Percentiles rank a stretch among this genome's conserved stretches.
phyloP scores from a whole-genome alignment of 2,113 vertebrate genomes.

The Ammospiza nelsoni region DNA sequence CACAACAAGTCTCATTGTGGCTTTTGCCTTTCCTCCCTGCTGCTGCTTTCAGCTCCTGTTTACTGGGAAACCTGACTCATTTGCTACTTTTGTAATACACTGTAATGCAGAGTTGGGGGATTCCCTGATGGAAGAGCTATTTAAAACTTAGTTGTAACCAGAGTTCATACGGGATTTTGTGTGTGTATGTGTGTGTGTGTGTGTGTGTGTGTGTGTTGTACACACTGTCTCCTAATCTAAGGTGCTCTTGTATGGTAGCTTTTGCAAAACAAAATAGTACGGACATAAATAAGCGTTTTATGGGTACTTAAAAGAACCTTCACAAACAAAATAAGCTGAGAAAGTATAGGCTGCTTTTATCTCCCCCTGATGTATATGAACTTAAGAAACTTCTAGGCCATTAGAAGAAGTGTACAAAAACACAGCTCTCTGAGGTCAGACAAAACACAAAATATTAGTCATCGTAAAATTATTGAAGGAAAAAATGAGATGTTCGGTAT shows the following conservation, averaged over 20 bases:
- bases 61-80: constrained; percentile 34
- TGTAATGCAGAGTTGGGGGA: neutral
- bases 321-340: neutral
- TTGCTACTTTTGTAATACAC: neutral
- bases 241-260: neutral
- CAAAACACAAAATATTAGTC: neutral
- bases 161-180: neutral
- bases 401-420: neutral
- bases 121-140: constrained; percentile 22
- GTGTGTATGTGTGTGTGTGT: neutral
- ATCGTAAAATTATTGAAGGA: neutral
- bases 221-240: neutral
- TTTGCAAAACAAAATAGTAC: neutral
- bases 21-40: neutral
- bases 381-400: neutral
- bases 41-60: neutral
- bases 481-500: neutral
- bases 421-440: neutral
- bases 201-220: neutral
- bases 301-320: neutral
- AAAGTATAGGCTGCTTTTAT: neutral
- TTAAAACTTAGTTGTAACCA: neutral
- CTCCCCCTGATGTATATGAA: neutral
- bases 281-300: neutral
- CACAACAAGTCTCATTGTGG: neutral